A percentile compares a stretch with the other conserved stretches of the same genome.
These are phyloP conservation scores for Drosophila nannoptera DNA, from an alignment of 1,140 invertebrate genomes.

Conservation along the genomic window DNA sequence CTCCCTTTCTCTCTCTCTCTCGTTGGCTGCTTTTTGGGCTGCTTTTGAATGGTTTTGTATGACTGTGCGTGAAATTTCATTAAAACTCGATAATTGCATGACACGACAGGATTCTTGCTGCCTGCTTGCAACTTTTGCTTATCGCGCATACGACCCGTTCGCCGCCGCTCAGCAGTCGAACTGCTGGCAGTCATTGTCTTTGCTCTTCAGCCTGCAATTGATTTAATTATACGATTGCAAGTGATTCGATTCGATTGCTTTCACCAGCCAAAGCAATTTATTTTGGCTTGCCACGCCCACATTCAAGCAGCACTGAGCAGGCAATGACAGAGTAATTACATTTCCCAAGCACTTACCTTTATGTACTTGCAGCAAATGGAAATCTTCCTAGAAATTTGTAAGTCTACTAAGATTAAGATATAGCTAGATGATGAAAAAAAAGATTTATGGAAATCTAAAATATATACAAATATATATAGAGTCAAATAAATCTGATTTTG, in stretches of 20 bases:
- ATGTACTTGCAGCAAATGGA: slow-evolving; percentile 7
- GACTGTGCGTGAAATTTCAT: slow-evolving; percentile 71
- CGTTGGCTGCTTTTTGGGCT: slow-evolving; percentile 7
- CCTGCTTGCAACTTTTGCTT: slow-evolving; percentile 32
- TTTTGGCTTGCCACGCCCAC: slow-evolving; percentile 26
- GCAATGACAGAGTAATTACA: slow-evolving; percentile 28
- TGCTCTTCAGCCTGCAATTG: slow-evolving; percentile 32
- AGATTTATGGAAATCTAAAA: background rate
- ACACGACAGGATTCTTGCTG: slow-evolving; percentile 61
- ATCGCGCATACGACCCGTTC: background rate
- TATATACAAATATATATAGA: too few relatives aligned
- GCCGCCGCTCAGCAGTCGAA: too few relatives aligned
- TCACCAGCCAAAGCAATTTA: slow-evolving; percentile 11
- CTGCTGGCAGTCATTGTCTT: background rate
- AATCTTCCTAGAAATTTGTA: background rate
- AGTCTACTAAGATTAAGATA: too few relatives aligned
- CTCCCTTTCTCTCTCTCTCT: slow-evolving; percentile 1
- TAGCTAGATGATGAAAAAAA: too few relatives aligned
- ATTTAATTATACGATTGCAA: slow-evolving; percentile 47
- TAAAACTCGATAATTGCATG: slow-evolving; percentile 76
- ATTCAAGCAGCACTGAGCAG: background rate
- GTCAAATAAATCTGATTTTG: too few relatives aligned
- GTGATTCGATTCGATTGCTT: slow-evolving; percentile 21
- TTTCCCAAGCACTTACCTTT: slow-evolving; percentile 28
- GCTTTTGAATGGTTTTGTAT: slow-evolving; percentile 53